These are phyloP conservation scores for Chamaedrilus cognettii DNA, from an alignment of 2,888 invertebrate genomes.

Conservation along the genomic window DNA sequence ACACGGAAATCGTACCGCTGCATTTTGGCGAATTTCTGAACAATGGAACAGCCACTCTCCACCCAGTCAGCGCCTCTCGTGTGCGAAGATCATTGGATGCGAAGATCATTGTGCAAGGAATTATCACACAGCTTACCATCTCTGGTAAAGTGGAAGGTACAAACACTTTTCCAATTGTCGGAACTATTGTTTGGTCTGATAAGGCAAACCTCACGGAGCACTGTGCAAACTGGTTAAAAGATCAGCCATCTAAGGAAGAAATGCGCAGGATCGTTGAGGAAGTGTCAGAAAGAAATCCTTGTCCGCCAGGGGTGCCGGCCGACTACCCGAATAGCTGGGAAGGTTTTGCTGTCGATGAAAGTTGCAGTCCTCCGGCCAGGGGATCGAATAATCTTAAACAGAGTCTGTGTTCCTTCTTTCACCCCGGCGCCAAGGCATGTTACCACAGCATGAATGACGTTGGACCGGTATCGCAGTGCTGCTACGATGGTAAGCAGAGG, in stretches of 20 bases:
- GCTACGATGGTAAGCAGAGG: constrained; percentile 7
- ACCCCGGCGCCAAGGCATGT: constrained; percentile 14
- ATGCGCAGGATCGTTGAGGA: constrained; percentile 9
- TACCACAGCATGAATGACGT: constrained; percentile 20
- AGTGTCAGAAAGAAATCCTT: constrained; percentile 15
- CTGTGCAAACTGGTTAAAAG: constrained; percentile 11
- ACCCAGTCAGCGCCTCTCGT: no score
- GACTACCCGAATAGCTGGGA: constrained; percentile 9
- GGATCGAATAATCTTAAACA: no score
- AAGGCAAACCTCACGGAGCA: not conserved
- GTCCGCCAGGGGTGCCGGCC: constrained; percentile 8
- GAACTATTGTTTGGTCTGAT: no score
- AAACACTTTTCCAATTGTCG: no score
- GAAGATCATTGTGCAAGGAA: no score
- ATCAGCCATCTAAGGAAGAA: constrained; percentile 4
- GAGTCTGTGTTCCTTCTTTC: constrained; percentile 1
- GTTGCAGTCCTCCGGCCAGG: constrained; percentile 4
- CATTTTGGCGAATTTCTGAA: no score
- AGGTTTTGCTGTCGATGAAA: constrained; percentile 7
- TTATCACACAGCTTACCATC: no score
- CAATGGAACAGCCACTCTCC: no score
- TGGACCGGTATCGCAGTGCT: constrained; percentile 9
- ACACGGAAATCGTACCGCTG: no score
- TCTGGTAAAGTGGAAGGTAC: no score
- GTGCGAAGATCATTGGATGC: no score